Percentiles rank a stretch among this genome's conserved stretches.
phyloP scores from a whole-genome alignment of 2,888 invertebrate genomes.

The Tachina lurida region DNA sequence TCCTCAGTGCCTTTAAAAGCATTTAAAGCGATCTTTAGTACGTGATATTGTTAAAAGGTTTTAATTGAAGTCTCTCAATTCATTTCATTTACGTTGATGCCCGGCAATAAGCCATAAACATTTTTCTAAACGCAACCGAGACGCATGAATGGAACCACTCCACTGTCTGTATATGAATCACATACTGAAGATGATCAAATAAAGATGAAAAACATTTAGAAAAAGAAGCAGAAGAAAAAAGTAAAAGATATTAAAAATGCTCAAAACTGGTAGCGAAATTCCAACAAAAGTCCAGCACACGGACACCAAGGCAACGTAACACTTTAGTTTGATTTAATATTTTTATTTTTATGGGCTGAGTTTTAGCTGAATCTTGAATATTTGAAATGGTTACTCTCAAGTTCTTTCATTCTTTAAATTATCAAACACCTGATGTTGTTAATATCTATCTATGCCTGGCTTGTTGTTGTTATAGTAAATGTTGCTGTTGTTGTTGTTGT shows the following conservation, averaged over 20 bases:
- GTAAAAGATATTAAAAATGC: constrained; percentile 49
- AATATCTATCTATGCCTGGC: constrained; percentile 32
- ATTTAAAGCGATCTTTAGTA: constrained; percentile 77
- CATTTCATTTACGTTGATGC: constrained; percentile 39
- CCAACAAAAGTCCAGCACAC: constrained; percentile 3
- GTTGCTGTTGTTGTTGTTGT: constrained; percentile 22
- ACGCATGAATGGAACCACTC: constrained; percentile 48
- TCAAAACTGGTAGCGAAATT: constrained; percentile 70
- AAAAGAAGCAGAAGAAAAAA: constrained; percentile 8
- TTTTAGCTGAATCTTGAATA: constrained; percentile 32
- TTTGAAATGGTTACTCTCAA: constrained; percentile 9
- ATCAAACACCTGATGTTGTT: constrained; percentile 67
- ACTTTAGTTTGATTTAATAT: background rate
- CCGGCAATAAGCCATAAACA: constrained; percentile 2
- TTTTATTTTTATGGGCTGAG: background rate
- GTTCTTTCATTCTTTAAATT: constrained; percentile 24
- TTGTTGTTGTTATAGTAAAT: constrained; percentile 20
- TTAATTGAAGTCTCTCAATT: constrained; percentile 79
- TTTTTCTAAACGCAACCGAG: constrained; percentile 11
- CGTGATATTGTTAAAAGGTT: constrained; percentile 82
- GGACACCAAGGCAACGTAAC: background rate
- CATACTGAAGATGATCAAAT: constrained; percentile 46
- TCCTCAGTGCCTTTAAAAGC: constrained; percentile 63
- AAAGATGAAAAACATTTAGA: constrained; percentile 44
- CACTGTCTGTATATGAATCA: constrained; percentile 35